These are phyloP conservation scores for Onychostruthus taczanowskii DNA, from an alignment of 2,113 vertebrate genomes.

Conservation along the genomic window DNA sequence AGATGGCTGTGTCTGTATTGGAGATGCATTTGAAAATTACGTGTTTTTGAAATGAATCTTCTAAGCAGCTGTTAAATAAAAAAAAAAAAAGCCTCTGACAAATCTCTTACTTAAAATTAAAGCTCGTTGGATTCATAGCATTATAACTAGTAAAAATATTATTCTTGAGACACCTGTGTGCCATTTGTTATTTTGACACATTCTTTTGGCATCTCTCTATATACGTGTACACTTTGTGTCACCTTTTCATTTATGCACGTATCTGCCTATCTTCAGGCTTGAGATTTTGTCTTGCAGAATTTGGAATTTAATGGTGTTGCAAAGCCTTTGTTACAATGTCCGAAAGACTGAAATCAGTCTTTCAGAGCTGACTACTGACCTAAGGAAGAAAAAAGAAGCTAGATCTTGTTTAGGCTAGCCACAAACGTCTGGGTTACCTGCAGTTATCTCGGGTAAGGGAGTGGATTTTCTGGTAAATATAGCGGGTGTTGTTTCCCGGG, in stretches of 20 bases:
- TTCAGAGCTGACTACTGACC: neutral
- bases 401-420: neutral
- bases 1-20: accelerated
- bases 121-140: neutral
- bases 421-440: accelerated
- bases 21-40: neutral
- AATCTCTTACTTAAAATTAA: neutral
- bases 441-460: neutral
- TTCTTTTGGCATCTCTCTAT: neutral
- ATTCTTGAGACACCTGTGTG: accelerated
- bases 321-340: neutral
- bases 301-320: neutral
- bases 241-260: neutral
- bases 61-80: neutral
- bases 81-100: neutral
- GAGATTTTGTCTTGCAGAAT: neutral
- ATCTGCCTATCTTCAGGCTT: neutral
- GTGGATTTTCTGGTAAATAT: neutral
- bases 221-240: neutral
- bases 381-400: neutral
- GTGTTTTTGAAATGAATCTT: neutral
- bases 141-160: neutral
- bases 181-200: neutral
- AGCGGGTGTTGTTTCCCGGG: neutral
- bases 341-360: neutral